These are phyloP conservation scores for Colinus virginianus DNA, from an alignment of 2,113 vertebrate species.

Conservation along the genomic window DNA sequence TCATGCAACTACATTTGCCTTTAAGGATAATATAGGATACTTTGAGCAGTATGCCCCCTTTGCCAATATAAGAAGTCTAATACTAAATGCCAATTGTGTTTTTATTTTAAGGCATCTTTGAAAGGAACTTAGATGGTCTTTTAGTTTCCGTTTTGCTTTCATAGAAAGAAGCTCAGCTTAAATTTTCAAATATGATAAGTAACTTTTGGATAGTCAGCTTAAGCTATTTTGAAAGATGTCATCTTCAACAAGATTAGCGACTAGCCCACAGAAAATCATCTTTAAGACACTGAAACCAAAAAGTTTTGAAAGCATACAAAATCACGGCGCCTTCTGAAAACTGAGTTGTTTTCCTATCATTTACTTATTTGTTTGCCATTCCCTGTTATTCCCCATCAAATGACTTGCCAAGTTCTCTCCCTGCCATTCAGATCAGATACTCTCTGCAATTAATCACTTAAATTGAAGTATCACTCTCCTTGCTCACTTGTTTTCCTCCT, in stretches of 20 bases:
- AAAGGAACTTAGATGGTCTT: background rate
- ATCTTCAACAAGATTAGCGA: background rate
- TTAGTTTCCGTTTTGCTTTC: background rate
- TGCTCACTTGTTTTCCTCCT: background rate
- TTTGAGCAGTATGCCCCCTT: background rate
- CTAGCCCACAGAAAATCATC: background rate
- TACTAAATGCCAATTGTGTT: background rate
- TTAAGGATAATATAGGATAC: background rate
- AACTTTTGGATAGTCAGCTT: background rate
- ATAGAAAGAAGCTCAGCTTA: background rate
- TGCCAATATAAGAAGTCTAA: background rate
- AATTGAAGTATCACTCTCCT: background rate
- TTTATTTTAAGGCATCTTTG: background rate
- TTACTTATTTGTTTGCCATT: background rate
- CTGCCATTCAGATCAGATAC: background rate
- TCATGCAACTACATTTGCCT: background rate
- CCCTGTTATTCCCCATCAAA: background rate
- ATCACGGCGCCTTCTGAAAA: background rate
- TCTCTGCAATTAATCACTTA: background rate
- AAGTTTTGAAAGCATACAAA: background rate
- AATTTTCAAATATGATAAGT: background rate
- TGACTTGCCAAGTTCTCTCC: background rate
- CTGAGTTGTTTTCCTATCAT: background rate
- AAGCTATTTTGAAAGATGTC: background rate
- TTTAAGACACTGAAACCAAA: background rate